phyloP scores from a whole-genome alignment of 1,140 invertebrate genomes.

The Drosophila bocqueti region DNA sequence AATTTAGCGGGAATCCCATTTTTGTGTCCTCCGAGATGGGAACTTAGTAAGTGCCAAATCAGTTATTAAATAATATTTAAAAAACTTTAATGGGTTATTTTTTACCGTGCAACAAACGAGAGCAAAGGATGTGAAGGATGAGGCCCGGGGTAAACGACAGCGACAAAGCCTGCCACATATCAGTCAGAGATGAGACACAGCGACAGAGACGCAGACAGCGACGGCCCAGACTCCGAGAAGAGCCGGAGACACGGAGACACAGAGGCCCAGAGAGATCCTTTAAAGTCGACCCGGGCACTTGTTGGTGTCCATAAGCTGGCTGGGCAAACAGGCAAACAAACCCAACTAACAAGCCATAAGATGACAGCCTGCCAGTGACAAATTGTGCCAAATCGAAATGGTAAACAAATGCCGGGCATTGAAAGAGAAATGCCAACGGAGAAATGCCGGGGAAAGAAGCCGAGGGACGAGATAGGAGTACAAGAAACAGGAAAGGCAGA shows the following conservation, averaged over 20 bases:
- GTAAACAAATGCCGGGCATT: conserved; percentile 69
- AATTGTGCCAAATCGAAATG: conserved; percentile 82
- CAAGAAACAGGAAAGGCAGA: conserved; percentile 3
- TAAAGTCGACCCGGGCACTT: conserved; percentile 66
- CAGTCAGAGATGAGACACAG: conserved; percentile 59
- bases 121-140: conserved; percentile 14
- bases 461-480: not conserved
- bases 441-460: not conserved
- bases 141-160: conserved; percentile 34
- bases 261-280: conserved; percentile 28
- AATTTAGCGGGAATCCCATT: not conserved
- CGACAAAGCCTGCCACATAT: conserved; percentile 62
- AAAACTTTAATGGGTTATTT: not conserved
- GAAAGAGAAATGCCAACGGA: conserved; percentile 49
- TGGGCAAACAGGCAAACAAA: conserved; percentile 80
- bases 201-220: conserved; percentile 11
- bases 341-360: conserved; percentile 81
- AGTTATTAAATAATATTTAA: not conserved
- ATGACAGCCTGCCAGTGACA: conserved; percentile 81
- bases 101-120: not conserved
- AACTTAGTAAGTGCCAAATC: not conserved
- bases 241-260: conserved; percentile 54
- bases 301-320: conserved; percentile 82
- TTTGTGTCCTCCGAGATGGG: not conserved
- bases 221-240: not conserved